phyloP scores from a whole-genome alignment of 2,797 vertebrate species.

The Ficedula albicollis region DNA sequence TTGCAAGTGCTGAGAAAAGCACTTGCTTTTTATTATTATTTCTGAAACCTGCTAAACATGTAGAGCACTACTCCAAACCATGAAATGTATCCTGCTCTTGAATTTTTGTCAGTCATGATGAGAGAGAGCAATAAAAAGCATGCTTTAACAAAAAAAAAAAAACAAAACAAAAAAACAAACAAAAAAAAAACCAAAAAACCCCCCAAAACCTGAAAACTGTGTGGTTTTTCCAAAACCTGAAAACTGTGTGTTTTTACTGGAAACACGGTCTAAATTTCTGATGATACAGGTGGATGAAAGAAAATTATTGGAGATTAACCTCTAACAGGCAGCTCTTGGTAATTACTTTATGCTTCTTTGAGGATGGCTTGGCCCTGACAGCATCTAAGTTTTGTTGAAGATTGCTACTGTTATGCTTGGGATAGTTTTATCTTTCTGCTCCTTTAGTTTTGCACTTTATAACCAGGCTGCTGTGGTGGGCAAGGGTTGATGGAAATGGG shows the following conservation, averaged over 20 bases:
- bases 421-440: neutral
- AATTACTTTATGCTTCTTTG: neutral
- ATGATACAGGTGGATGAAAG: neutral
- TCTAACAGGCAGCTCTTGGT: neutral
- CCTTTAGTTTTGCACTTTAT: neutral
- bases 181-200: too few species aligned
- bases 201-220: too few species aligned
- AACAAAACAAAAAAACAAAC: too few species aligned
- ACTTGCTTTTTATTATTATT: neutral
- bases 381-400: rapidly evolving
- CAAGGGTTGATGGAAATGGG: neutral
- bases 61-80: neutral
- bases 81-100: neutral
- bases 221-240: neutral
- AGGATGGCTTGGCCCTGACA: neutral
- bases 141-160: neutral
- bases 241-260: neutral
- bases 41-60: neutral
- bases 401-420: neutral
- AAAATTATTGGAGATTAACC: neutral
- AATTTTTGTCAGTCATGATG: neutral
- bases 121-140: neutral
- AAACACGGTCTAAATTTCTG: neutral
- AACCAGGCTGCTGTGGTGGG: neutral
- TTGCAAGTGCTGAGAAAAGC: neutral